Conservation (phyloP, 2,888 invertebrate genomes). For the Agrochola lychnidis region DNA sequence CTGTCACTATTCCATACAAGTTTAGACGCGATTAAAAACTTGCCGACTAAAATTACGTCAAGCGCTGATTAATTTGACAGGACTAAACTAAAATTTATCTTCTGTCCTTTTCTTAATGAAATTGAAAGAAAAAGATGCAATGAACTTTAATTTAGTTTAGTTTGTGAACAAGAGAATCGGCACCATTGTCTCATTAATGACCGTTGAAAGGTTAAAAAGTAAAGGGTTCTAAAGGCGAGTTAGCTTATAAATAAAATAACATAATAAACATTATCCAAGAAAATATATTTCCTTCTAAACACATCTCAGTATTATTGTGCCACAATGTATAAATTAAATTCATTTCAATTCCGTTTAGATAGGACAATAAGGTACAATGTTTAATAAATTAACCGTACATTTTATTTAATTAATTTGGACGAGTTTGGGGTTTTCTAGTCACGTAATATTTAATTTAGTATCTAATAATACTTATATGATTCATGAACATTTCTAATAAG, state of each 20-base stretch:
- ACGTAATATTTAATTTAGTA: slow-evolving; percentile 24
- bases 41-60: too few relatives aligned
- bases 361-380: slow-evolving; percentile 38
- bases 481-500: slow-evolving; percentile 36
- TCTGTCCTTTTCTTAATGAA: too few relatives aligned
- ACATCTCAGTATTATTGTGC: slow-evolving; percentile 61
- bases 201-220: not conserved
- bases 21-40: too few relatives aligned
- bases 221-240: not conserved
- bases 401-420: slow-evolving; percentile 55
- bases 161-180: too few relatives aligned
- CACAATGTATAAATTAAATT: slow-evolving; percentile 62
- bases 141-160: too few relatives aligned
- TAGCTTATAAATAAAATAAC: slow-evolving; percentile 46
- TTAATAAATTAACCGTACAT: slow-evolving; percentile 38
- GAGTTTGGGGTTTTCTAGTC: slow-evolving; percentile 59
- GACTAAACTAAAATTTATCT: too few relatives aligned
- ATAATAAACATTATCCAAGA: slow-evolving; percentile 60
- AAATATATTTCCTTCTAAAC: slow-evolving; percentile 72
- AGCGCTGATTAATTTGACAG: too few relatives aligned
- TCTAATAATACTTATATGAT: slow-evolving; percentile 49
- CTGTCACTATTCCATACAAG: too few relatives aligned
- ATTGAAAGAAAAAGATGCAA: too few relatives aligned
- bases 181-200: too few relatives aligned
- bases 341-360: slow-evolving; percentile 71